Conservation (phyloP, 2,888 invertebrate species). For the Willowsia nigromaculata region DNA sequence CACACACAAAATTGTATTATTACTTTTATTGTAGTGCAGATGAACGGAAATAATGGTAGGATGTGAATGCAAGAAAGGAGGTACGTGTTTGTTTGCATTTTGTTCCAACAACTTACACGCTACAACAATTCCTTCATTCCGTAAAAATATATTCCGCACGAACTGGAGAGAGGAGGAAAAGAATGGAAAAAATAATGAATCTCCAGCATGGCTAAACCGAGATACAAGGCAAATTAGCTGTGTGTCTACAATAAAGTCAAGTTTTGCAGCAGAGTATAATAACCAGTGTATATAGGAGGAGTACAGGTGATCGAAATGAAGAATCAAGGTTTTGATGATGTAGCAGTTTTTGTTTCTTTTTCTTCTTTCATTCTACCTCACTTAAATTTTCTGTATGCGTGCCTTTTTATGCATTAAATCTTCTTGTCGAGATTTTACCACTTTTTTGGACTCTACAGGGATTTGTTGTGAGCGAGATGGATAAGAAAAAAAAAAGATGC, state of each 20-base stretch:
- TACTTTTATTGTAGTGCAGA: constrained; percentile 55
- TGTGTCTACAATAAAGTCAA: constrained; percentile 57
- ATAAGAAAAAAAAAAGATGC: constrained; percentile 34
- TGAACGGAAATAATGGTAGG: constrained; percentile 60
- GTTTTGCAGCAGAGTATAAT: background rate
- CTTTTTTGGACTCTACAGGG: constrained; percentile 51
- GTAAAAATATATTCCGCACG: constrained; percentile 2
- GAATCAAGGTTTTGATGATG: constrained; percentile 24
- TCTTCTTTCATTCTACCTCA: background rate
- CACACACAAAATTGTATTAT: constrained; percentile 47
- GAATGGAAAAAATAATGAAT: constrained; percentile 55
- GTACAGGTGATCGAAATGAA: constrained; percentile 65
- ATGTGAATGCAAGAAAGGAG: background rate
- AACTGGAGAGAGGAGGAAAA: background rate
- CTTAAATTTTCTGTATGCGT: background rate
- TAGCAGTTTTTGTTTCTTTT: constrained; percentile 3
- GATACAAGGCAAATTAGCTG: constrained; percentile 47
- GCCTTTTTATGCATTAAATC: constrained; percentile 33
- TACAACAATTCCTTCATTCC: background rate
- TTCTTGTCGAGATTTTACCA: constrained; percentile 43
- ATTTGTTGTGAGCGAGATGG: constrained; percentile 18
- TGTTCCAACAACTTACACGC: constrained; percentile 18
- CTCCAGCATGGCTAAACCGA: constrained; percentile 28
- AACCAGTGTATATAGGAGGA: background rate
- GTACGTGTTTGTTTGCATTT: constrained; percentile 58